phyloP scores from a whole-genome alignment of 2,888 invertebrate species.

The Cyrtodaria siliqua region DNA sequence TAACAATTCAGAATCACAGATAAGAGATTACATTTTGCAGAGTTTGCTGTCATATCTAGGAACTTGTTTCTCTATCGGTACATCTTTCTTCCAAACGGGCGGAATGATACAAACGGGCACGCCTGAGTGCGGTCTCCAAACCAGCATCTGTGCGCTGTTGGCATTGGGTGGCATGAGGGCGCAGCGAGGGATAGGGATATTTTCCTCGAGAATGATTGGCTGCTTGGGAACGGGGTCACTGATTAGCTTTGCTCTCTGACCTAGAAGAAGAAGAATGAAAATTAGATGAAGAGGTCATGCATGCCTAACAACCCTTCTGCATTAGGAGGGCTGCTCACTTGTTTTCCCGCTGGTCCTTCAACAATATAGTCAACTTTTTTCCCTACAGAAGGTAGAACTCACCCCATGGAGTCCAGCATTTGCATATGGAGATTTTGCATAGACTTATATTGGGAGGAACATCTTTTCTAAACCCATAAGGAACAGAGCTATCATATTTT shows the following conservation, averaged over 20 bases:
- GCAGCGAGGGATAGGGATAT: conserved; percentile 81
- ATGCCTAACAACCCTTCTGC: too few species aligned
- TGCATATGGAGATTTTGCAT: too few species aligned
- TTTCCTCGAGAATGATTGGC: conserved; percentile 77
- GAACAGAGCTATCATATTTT: too few species aligned
- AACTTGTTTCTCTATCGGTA: conserved; percentile 71
- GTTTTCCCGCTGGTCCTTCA: too few species aligned
- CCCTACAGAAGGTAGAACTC: too few species aligned
- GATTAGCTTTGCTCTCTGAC: conserved; percentile 78
- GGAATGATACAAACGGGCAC: conserved; percentile 83
- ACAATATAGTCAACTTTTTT: too few species aligned
- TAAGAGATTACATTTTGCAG: conserved; percentile 58
- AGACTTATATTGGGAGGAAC: too few species aligned
- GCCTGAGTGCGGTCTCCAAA: conserved; percentile 83
- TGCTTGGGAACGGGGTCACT: conserved; percentile 79
- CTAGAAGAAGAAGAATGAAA: too few species aligned
- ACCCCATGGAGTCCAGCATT: too few species aligned
- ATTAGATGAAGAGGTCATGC: too few species aligned
- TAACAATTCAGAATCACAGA: neutral
- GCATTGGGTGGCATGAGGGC: conserved; percentile 84
- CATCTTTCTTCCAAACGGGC: conserved; percentile 79
- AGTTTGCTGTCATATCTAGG: conserved; percentile 76
- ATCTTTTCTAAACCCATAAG: too few species aligned
- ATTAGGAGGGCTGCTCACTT: too few species aligned
- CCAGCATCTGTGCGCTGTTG: conserved; percentile 84